A percentile compares a stretch with the other conserved stretches of the same genome.
Conservation (phyloP, 2,113 vertebrate species). For the Otolemur garnettii region DNA sequence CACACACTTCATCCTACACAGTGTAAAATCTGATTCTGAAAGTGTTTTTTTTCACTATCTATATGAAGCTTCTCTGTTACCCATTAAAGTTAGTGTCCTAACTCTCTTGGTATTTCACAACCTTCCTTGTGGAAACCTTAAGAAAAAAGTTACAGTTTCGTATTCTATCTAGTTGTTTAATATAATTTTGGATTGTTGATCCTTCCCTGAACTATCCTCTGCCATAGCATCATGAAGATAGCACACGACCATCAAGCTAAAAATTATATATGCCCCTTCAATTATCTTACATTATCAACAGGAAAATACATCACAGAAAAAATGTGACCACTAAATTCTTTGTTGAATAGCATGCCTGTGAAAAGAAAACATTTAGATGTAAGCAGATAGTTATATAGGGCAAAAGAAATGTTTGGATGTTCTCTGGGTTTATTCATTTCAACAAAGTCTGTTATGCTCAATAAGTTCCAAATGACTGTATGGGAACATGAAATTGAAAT, state of each 20-base stretch:
- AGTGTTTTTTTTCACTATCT: background rate
- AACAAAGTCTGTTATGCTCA: constrained; percentile 62
- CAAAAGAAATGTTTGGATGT: constrained; percentile 55
- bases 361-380: constrained; percentile 67
- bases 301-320: constrained; percentile 61
- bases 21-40: background rate
- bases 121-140: background rate
- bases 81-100: background rate
- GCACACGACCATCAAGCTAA: background rate
- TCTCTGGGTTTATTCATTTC: constrained; percentile 48
- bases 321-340: constrained; percentile 31
- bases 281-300: background rate
- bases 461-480: constrained; percentile 69
- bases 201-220: background rate
- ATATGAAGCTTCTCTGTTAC: background rate
- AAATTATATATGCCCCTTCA: constrained; percentile 14
- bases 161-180: background rate
- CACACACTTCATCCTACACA: background rate
- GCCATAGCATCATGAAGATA: background rate
- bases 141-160: background rate
- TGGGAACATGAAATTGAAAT: constrained; percentile 59
- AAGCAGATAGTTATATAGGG: background rate
- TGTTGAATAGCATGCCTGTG: constrained; percentile 37
- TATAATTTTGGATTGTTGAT: background rate
- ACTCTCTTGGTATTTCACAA: background rate